These are phyloP conservation scores for Pangasius djambal DNA, from an alignment of 2,797 vertebrate species.

Conservation along the genomic window DNA sequence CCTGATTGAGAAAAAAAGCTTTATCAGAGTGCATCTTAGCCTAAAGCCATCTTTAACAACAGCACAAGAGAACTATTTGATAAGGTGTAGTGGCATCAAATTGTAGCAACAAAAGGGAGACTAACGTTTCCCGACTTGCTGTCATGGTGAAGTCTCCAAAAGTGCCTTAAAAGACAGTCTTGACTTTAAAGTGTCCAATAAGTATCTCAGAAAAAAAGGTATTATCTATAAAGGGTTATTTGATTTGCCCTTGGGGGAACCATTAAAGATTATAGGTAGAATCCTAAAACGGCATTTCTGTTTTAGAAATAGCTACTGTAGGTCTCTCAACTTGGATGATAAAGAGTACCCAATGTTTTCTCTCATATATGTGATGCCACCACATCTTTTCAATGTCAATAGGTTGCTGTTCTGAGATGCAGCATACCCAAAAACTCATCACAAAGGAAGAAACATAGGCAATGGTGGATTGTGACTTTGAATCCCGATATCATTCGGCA, in stretches of 20 bases:
- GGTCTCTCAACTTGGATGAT: neutral
- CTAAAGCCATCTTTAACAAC: neutral
- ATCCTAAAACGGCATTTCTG: neutral
- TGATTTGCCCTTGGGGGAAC: neutral
- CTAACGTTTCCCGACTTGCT: neutral
- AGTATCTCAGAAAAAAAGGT: neutral
- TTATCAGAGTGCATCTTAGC: neutral
- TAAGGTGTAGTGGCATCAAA: neutral
- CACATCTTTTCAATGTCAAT: neutral
- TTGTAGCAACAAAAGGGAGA: neutral
- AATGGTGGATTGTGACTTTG: neutral
- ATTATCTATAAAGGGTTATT: neutral
- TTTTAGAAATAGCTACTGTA: neutral
- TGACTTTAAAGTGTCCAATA: slow-evolving; percentile 4
- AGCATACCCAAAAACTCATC: neutral
- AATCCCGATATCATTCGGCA: neutral
- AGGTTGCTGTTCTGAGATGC: neutral
- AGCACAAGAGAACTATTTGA: neutral
- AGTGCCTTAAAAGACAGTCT: neutral
- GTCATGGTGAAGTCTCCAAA: neutral
- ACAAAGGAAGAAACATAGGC: neutral
- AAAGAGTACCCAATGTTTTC: neutral
- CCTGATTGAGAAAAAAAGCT: neutral
- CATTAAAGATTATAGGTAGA: neutral
- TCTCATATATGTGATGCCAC: neutral